Percentiles rank a stretch among this genome's conserved stretches.
These are phyloP conservation scores for Zoanthus sansibaricus DNA, from an alignment of 92 coral and sea anemone genomes.

Conservation along the genomic window DNA sequence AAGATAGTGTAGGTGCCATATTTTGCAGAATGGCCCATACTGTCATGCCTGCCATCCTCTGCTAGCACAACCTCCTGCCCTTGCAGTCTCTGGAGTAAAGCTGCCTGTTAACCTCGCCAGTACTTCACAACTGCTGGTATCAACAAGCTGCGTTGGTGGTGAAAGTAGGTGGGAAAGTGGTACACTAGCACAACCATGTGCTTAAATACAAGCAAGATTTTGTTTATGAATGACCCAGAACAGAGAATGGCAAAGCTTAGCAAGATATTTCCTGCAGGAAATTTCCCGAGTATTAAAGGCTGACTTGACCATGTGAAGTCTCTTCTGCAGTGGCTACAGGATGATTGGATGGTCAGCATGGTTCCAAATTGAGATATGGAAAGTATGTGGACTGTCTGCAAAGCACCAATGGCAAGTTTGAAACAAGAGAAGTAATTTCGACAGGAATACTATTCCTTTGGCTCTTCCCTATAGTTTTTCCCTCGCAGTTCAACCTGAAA, in stretches of 20 bases:
- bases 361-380: constrained; percentile 66
- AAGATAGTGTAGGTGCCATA: constrained; percentile 72
- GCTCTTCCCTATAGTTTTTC: constrained; percentile 66
- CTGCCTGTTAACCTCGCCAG: constrained; percentile 62
- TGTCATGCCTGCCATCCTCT: constrained; percentile 77
- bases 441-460: constrained; percentile 72
- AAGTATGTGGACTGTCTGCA: constrained; percentile 49
- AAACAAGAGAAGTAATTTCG: constrained; percentile 65
- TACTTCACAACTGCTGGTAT: constrained; percentile 58
- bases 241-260: constrained; percentile 67
- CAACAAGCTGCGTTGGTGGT: constrained; percentile 69
- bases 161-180: constrained; percentile 56
- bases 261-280: constrained; percentile 69
- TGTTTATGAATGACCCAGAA: constrained; percentile 73
- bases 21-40: constrained; percentile 74
- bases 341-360: constrained; percentile 49
- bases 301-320: constrained; percentile 65
- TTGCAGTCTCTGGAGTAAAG: constrained; percentile 36
- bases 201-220: constrained; percentile 62
- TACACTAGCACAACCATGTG: constrained; percentile 66
- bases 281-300: constrained; percentile 64
- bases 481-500: constrained; percentile 55
- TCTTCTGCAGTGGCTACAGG: constrained; percentile 53
- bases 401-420: constrained; percentile 71
- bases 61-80: constrained; percentile 64